These are phyloP conservation scores for Stictocephala bisonia DNA, from an alignment of 2,888 invertebrate genomes.

Conservation along the genomic window DNA sequence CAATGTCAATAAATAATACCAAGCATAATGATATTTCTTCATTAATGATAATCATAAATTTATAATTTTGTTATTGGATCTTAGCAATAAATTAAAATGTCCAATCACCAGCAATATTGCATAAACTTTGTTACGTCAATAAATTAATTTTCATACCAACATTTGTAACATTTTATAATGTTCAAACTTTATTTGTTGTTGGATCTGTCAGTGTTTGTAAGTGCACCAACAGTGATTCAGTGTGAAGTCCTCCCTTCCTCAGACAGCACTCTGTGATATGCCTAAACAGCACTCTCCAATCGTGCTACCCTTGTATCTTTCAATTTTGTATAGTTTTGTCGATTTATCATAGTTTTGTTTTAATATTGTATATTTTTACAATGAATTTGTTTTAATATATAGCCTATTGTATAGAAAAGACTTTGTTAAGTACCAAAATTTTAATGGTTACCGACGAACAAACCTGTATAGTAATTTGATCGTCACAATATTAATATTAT, in stretches of 20 bases:
- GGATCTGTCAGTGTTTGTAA: too few relatives aligned
- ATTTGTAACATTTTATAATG: too few relatives aligned
- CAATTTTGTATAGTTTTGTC: conserved; percentile 40
- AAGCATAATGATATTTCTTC: too few relatives aligned
- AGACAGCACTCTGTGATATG: conserved; percentile 32
- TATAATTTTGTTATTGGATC: too few relatives aligned
- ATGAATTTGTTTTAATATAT: conserved; percentile 34
- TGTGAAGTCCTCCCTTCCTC: conserved; percentile 13
- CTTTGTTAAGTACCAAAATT: conserved; percentile 56
- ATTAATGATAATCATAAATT: too few relatives aligned
- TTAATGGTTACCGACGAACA: conserved; percentile 56
- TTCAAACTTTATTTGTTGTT: too few relatives aligned
- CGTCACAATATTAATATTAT: conserved; percentile 49
- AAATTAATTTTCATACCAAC: too few relatives aligned
- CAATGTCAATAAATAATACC: too few relatives aligned
- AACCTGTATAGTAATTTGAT: conserved; percentile 56
- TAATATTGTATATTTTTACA: conserved; percentile 37
- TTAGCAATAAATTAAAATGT: too few relatives aligned
- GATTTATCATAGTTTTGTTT: conserved; percentile 31
- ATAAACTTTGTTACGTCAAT: too few relatives aligned
- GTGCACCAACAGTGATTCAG: conserved; percentile 27
- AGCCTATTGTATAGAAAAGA: conserved; percentile 42
- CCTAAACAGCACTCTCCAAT: conserved; percentile 14
- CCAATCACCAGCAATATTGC: too few relatives aligned
- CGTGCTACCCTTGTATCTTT: conserved; percentile 36